phyloP scores from a whole-genome alignment of 2,797 vertebrate species.

The Phoeniculus purpureus region DNA sequence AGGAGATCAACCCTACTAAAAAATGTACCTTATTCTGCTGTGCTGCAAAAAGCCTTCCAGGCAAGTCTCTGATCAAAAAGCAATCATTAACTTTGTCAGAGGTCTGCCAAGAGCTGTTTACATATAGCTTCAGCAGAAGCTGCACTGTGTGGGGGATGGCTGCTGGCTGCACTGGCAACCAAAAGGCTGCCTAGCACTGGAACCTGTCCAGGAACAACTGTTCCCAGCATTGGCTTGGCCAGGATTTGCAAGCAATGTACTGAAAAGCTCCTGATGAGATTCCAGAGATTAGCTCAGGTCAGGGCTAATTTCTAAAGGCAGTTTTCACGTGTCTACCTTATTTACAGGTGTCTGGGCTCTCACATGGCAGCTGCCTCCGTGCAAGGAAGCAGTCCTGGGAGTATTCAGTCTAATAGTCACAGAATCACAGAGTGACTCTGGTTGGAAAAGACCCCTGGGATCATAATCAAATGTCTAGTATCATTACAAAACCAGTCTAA shows the following conservation, averaged over 20 bases:
- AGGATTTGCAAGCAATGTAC: conserved; percentile 12
- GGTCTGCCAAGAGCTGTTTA: neutral
- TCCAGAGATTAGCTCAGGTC: conserved; percentile 14
- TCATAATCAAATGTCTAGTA: neutral
- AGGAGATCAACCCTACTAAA: neutral
- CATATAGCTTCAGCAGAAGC: neutral
- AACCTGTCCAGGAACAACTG: neutral
- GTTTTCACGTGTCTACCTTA: neutral
- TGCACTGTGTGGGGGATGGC: neutral
- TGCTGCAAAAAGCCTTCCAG: neutral
- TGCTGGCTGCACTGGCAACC: neutral
- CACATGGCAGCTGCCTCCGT: neutral
- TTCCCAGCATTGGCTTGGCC: conserved; percentile 1
- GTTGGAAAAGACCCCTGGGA: too few relatives aligned
- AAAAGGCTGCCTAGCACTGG: neutral
- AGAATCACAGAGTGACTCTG: neutral
- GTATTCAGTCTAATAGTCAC: neutral
- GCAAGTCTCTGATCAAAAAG: neutral
- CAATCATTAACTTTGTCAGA: conserved; percentile 46
- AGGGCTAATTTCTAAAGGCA: conserved; percentile 6
- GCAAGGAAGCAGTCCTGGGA: neutral
- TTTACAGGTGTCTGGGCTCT: neutral
- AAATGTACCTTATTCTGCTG: neutral
- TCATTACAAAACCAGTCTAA: neutral
- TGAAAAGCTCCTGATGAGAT: neutral